Evolutionary conservation across 53 echinoderm and acorn worm species (phyloP), one percentile per base, ranked within the genome.

Genomic region (Holothuria leucospilota): DNA sequence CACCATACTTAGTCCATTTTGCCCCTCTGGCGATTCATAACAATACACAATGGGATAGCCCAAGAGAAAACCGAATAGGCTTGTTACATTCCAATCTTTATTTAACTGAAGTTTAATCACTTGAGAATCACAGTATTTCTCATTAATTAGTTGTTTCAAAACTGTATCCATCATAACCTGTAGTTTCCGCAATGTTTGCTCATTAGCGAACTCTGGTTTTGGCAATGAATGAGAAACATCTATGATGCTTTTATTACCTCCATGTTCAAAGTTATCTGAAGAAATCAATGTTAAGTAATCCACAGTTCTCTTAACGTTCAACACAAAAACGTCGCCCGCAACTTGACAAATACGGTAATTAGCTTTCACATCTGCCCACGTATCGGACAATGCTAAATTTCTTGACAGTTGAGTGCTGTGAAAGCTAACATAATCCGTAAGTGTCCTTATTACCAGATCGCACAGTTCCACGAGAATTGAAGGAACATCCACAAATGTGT

Each of bases 31-130:
- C 23, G 80, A 6, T 28, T 61, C 34, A 10, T 53, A 60, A 62
- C 80, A 80, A 38, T 80, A 80, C 26, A 80, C 61, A 30, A 80
- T 18, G 10, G 80, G 80, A 30, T 80, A 80, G 29, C 80, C 80
- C 13, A 80, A 26, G 61, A 80, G 53, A 20, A 80, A 38, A 80
- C 80, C 80, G 20, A 80, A 80, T 60, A 80, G 23, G 10, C 53
- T 59, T 21, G 80, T 38, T 80, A 80, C 34, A 60, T 56, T 53
- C 80, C 80, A 80, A 21, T 80, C 80, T 27, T 60, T 25, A 0
- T 38, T 9, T 18, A 60, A 21, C 29, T 60, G 27, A 39, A 80
- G 20, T 59, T 51, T 18, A 15, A 6, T 18, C 29, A 59, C 80
- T 60, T 38, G 6, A 4, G 4, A 58, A 80, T 29, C 14, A 15